Percentiles rank a stretch among this genome's conserved stretches.
Evolutionary conservation across 2,113 vertebrate species (phyloP).

Genomic region (Pholis gunnellus): DNA sequence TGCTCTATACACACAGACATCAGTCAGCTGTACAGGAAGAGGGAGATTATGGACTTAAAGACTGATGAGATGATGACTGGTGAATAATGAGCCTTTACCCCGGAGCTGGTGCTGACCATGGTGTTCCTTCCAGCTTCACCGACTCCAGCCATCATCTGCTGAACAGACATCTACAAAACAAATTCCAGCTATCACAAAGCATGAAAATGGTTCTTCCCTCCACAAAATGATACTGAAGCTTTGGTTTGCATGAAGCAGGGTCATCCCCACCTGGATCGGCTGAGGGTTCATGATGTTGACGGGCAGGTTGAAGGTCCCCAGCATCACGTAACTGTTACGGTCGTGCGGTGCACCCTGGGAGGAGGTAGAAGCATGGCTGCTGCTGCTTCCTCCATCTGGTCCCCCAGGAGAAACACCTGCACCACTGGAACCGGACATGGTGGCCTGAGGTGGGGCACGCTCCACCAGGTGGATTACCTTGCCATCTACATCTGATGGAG

Average conservation of each 20-base stretch:
- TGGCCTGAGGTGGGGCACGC: conserved; percentile 88
- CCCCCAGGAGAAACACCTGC: conserved; percentile 66
- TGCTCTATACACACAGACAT: conserved; percentile 68
- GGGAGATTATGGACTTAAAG: not conserved
- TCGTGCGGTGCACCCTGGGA: conserved; percentile 84
- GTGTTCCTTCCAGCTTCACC: conserved; percentile 76
- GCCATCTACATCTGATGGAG: conserved; percentile 86
- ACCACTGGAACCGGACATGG: conserved; percentile 76
- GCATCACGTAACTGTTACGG: conserved; percentile 91
- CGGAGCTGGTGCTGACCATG: conserved; percentile 73
- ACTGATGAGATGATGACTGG: not conserved
- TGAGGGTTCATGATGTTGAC: conserved; percentile 86
- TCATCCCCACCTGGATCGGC: conserved; percentile 76
- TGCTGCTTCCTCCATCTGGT: conserved; percentile 60
- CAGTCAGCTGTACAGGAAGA: not conserved
- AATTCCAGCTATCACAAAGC: not conserved
- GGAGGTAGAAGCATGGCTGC: conserved; percentile 77
- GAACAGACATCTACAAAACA: conserved; percentile 75
- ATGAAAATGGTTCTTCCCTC: not conserved
- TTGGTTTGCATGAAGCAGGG: not conserved
- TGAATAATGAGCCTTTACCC: conserved; percentile 53
- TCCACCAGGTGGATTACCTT: conserved; percentile 92
- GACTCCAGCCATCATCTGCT: conserved; percentile 84
- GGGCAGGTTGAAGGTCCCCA: conserved; percentile 91
- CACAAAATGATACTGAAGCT: not conserved